Evolutionary conservation across 2,888 invertebrate genomes (phyloP).

Genomic region (Agrilus mali): DNA sequence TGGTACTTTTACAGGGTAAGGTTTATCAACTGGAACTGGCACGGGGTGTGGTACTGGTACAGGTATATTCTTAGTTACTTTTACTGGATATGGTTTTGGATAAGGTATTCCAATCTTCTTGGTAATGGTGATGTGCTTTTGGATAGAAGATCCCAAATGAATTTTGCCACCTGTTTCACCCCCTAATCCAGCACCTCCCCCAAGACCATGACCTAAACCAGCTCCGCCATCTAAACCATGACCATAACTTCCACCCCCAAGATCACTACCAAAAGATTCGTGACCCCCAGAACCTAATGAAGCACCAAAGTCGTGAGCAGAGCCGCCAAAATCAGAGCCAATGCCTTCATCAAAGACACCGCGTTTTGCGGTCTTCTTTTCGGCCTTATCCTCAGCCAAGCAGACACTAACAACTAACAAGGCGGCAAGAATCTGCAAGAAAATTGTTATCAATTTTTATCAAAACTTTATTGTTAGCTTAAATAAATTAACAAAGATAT

Average conservation of each 20-base stretch:
- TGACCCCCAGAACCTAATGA: constrained; percentile 3
- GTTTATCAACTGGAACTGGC: constrained; percentile 37
- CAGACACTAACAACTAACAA: constrained; percentile 33
- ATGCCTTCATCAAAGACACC: constrained; percentile 34
- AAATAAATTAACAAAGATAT: too few relatives aligned
- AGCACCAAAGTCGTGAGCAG: constrained; percentile 16
- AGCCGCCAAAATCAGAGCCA: constrained; percentile 22
- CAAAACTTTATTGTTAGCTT: too few relatives aligned
- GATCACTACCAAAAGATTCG: constrained; percentile 4
- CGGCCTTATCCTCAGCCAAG: constrained; percentile 22
- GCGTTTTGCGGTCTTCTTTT: constrained; percentile 34
- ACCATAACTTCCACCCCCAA: constrained; percentile 5
- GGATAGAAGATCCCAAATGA: constrained; percentile 7
- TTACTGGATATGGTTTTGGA: constrained; percentile 40
- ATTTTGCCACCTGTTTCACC: constrained; percentile 7
- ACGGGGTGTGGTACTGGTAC: constrained; percentile 33
- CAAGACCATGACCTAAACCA: constrained; percentile 1
- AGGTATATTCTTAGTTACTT: constrained; percentile 38
- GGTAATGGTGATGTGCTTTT: constrained; percentile 30
- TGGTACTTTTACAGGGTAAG: constrained; percentile 34
- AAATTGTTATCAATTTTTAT: neutral
- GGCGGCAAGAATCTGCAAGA: constrained; percentile 33
- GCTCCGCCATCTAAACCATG: neutral
- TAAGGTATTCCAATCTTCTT: constrained; percentile 38
- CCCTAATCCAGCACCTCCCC: constrained; percentile 6